These are phyloP conservation scores for Apaloderma vittatum DNA, from an alignment of 2,113 vertebrate genomes.

Conservation along the genomic window DNA sequence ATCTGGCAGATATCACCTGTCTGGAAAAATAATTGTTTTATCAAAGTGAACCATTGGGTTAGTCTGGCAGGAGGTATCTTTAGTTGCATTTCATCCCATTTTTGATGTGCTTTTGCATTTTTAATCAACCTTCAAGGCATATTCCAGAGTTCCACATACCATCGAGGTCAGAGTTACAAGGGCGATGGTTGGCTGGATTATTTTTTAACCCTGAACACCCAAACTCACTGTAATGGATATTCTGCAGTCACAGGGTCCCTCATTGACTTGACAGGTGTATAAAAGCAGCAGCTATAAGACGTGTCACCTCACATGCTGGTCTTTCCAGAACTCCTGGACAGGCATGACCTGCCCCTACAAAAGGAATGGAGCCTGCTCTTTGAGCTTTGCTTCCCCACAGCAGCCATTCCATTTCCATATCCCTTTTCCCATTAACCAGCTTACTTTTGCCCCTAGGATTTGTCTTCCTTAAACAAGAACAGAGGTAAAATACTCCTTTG, in stretches of 20 bases:
- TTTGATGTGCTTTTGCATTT: constrained; percentile 53
- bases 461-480: constrained; percentile 42
- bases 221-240: neutral
- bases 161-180: constrained; percentile 38
- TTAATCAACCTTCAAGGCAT: constrained; percentile 61
- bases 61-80: constrained; percentile 55
- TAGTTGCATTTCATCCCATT: constrained; percentile 59
- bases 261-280: neutral
- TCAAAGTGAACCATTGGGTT: constrained; percentile 40
- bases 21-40: constrained; percentile 69
- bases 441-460: constrained; percentile 50
- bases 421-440: constrained; percentile 13
- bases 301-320: neutral
- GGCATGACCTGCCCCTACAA: neutral
- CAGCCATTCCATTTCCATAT: constrained; percentile 33
- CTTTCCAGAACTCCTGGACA: constrained; percentile 5
- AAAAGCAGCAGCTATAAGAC: neutral
- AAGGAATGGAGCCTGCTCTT: neutral
- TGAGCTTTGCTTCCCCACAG: neutral
- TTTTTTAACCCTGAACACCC: constrained; percentile 33
- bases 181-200: neutral
- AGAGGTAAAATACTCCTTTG: constrained; percentile 58
- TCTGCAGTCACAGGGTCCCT: neutral
- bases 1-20: constrained; percentile 64
- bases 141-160: neutral